Percentiles rank a stretch among this genome's conserved stretches.
phyloP scores from a whole-genome alignment of 2,113 vertebrate species.

The Poeciliopsis retropinna region DNA sequence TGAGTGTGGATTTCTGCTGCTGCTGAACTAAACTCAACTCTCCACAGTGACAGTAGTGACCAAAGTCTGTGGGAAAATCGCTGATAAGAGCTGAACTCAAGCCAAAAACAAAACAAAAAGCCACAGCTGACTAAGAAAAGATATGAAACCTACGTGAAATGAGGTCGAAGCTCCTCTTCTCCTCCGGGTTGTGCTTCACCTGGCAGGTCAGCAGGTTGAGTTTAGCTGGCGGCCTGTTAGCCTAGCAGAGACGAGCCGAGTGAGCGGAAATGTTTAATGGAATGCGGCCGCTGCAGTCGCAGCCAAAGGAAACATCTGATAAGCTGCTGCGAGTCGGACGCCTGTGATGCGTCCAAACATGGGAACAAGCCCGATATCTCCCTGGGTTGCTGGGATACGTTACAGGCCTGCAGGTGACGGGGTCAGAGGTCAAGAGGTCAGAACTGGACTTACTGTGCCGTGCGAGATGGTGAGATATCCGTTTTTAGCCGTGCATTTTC shows the following conservation, averaged over 20 bases:
- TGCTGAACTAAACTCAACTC: neutral
- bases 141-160: constrained; percentile 90
- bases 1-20: neutral
- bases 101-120: neutral
- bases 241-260: constrained; percentile 71
- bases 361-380: neutral
- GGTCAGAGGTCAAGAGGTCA: constrained; percentile 9
- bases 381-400: no score
- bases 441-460: constrained; percentile 87
- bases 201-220: constrained; percentile 99
- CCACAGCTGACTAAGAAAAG: neutral
- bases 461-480: constrained; percentile 98
- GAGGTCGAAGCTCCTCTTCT: constrained; percentile 98
- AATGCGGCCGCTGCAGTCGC: constrained; percentile 7
- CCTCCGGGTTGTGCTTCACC: constrained; percentile 98
- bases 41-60: no score
- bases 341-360: constrained; percentile 18
- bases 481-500: constrained; percentile 91
- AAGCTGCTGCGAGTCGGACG: constrained; percentile 17
- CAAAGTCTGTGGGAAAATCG: neutral
- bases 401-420: no score
- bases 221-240: constrained; percentile 97
- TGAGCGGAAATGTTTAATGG: constrained; percentile 18
- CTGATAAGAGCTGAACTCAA: neutral
- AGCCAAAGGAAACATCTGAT: constrained; percentile 49